Percentiles rank a stretch among this genome's conserved stretches.
phyloP scores from a whole-genome alignment of 2,113 vertebrate species.

The Paramisgurnus dabryanus region DNA sequence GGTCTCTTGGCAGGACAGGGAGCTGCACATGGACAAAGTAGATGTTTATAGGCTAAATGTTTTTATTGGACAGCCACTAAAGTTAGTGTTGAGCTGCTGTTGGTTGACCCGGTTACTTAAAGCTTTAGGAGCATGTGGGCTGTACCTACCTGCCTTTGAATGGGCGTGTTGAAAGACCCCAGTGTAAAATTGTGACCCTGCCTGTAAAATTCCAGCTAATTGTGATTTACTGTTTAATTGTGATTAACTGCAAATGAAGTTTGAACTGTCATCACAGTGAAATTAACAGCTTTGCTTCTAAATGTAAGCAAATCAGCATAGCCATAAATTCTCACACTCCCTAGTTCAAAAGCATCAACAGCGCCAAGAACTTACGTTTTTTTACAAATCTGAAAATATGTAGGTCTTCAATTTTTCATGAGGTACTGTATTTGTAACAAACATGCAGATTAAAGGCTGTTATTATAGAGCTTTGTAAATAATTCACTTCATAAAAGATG shows the following conservation, averaged over 20 bases:
- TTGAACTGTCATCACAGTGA: constrained; percentile 17
- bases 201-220: too few species aligned
- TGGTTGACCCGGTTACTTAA: constrained; percentile 50
- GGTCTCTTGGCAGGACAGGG: constrained; percentile 31
- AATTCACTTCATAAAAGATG: too few species aligned
- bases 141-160: background rate
- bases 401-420: background rate
- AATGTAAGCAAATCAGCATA: constrained; percentile 4
- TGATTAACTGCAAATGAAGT: background rate
- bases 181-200: too few species aligned
- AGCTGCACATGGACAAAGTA: constrained; percentile 49
- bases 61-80: constrained; percentile 42
- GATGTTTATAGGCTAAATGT: constrained; percentile 56
- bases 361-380: background rate
- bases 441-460: background rate
- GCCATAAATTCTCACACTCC: background rate
- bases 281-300: constrained; percentile 18
- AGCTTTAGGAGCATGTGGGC: background rate
- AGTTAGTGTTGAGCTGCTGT: constrained; percentile 12
- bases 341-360: background rate
- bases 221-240: too few species aligned
- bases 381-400: background rate
- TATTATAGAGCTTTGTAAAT: background rate
- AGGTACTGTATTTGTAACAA: background rate
- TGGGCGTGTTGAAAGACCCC: background rate